Conservation (phyloP, 2,113 vertebrate species). For the Leptobrachium ailaonicum region DNA sequence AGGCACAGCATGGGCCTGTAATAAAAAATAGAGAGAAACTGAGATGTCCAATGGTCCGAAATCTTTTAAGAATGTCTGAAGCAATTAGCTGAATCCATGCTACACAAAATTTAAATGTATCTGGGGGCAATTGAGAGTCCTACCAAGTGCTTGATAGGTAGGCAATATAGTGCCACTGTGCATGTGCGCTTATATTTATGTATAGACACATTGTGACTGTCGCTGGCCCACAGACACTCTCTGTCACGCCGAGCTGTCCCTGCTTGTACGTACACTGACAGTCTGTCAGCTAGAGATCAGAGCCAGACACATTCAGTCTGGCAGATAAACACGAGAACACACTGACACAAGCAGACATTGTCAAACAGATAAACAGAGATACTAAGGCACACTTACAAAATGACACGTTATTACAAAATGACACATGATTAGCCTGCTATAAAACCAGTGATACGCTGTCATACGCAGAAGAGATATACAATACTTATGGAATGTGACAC, state of each 20-base stretch:
- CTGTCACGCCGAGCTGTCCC: conserved; percentile 28
- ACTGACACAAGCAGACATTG: conserved; percentile 45
- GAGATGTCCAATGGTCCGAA: no score
- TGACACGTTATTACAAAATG: conserved; percentile 39
- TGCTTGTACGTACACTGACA: conserved; percentile 29
- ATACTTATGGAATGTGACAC: conserved; percentile 1
- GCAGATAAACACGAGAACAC: conserved; percentile 41
- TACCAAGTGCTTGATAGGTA: no score
- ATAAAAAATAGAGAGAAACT: no score
- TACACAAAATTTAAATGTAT: no score
- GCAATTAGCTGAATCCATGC: no score
- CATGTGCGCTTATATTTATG: neutral
- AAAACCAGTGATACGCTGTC: conserved; percentile 17
- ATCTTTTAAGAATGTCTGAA: no score
- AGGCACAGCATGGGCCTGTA: no score
- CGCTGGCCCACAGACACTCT: conserved; percentile 27
- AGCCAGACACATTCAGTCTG: conserved; percentile 42
- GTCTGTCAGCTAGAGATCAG: conserved; percentile 23
- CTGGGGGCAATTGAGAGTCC: no score
- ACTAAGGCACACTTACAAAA: conserved; percentile 24
- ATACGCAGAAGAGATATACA: conserved; percentile 4
- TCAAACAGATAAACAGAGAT: conserved; percentile 39
- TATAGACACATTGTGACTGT: neutral
- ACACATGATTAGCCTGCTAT: conserved; percentile 30
- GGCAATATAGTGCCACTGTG: neutral